A percentile compares a stretch with the other conserved stretches of the same genome.
phyloP scores from a whole-genome alignment of 2,113 vertebrate species.

The Barnardius zonarius region DNA sequence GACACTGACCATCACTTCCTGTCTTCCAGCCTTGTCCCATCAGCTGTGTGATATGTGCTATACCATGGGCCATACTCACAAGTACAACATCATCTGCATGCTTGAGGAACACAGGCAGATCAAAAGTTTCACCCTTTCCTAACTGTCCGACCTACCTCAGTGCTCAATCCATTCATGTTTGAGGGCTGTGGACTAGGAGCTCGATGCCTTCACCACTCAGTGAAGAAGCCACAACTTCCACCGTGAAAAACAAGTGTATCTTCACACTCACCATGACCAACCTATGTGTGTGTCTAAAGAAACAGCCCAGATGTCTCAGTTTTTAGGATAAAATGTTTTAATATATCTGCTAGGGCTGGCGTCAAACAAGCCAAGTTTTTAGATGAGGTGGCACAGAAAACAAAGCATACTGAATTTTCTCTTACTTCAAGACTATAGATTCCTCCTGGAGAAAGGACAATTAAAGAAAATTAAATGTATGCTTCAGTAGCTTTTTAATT shows the following conservation, averaged over 20 bases:
- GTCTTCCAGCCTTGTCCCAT: not conserved
- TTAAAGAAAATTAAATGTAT: not conserved
- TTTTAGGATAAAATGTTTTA: not conserved
- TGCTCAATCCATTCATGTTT: not conserved
- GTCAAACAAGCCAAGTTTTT: not conserved
- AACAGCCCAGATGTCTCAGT: not conserved
- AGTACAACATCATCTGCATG: no score
- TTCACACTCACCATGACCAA: not conserved
- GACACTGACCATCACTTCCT: not conserved
- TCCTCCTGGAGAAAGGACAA: not conserved
- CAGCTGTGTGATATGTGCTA: fast-evolving
- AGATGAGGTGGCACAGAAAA: not conserved
- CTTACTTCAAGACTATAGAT: not conserved
- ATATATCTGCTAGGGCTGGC: fast-evolving
- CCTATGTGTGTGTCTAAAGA: not conserved
- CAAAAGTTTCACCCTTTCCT: not conserved
- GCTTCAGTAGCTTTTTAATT: not conserved
- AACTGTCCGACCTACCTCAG: not conserved
- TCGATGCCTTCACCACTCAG: not conserved
- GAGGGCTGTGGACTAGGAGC: not conserved
- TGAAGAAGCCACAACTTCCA: not conserved
- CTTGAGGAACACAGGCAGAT: not conserved
- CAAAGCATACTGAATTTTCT: not conserved
- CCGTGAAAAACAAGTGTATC: not conserved
- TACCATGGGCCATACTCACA: not conserved